Conservation (phyloP, 2,888 invertebrate species). For the Drosophila mayaguana region DNA sequence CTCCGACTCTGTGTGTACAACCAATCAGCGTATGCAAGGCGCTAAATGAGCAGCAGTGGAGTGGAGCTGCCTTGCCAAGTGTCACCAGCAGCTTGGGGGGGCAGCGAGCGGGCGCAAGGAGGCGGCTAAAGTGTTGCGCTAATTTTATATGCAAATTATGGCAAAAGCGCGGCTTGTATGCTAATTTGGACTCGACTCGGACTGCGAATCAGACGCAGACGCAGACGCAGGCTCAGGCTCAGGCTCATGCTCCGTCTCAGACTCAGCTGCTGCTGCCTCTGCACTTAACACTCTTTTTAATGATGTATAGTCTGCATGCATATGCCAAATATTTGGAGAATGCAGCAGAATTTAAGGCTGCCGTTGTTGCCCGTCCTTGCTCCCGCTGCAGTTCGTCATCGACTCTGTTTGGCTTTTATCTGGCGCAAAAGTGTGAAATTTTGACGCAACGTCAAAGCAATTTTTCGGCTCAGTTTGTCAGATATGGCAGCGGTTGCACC, state of each 20-base stretch:
- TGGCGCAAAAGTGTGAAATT: conserved; percentile 74
- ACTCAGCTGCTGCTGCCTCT: neutral
- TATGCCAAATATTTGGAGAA: conserved; percentile 72
- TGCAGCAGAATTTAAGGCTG: conserved; percentile 35
- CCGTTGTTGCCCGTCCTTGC: too few species aligned
- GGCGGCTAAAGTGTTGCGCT: conserved; percentile 71
- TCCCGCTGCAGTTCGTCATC: conserved; percentile 43
- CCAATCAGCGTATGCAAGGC: conserved; percentile 72
- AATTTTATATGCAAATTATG: conserved; percentile 81
- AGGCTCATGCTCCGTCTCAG: neutral
- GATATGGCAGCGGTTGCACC: conserved; percentile 71
- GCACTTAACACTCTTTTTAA: conserved; percentile 69
- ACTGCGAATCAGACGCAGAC: conserved; percentile 18
- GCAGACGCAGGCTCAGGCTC: neutral
- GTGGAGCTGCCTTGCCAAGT: conserved; percentile 32
- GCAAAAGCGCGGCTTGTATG: conserved; percentile 77
- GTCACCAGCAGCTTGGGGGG: conserved; percentile 23
- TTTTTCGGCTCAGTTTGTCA: conserved; percentile 69
- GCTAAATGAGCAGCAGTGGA: conserved; percentile 62
- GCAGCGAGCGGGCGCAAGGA: neutral
- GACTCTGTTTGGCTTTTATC: conserved; percentile 62
- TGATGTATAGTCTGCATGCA: conserved; percentile 63
- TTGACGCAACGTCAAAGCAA: conserved; percentile 77
- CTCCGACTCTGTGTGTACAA: conserved; percentile 62
- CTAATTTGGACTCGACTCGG: conserved; percentile 62